Evolutionary conservation across 2,113 vertebrate species (phyloP), one percentile per base, ranked within the genome.

Genomic region (Mesocricetus auratus): DNA sequence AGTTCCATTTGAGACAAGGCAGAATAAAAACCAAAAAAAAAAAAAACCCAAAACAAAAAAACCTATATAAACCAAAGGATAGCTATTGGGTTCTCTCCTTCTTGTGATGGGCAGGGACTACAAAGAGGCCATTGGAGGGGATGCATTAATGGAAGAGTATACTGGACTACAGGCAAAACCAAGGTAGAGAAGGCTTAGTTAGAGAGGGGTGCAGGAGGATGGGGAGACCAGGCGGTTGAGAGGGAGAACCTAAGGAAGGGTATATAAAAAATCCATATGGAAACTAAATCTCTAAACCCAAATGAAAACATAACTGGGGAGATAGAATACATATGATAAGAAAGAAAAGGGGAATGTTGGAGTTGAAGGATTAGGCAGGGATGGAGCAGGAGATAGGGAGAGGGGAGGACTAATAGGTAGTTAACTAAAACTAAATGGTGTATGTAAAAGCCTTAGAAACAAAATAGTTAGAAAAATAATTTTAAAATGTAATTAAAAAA

Each of bases 11-110:
- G 69, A 93, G 69, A 90, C 75, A 87, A 82, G 39, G 82, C 64
- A 77, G 10, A 78, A n/a, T 83, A 17, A 90, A 92, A 94, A 87
- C n/a, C 26, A 94, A 81, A 83, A 77, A 82, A 2, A 90, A 53
- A 53, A 53, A 53, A 53, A n/a, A n/a, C n/a, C n/a, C 53, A 53
- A 53, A 53, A 6, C 6, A 53, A 53, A 53, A 58, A 1, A 5
- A 17, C 56, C 8, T 58, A 26, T 2, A 64, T n/a, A n/a, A 95
- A 77, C 22, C 36, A 71, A 1, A 47, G 22, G 36, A 16, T 89
- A 33, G 47, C 31, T 39, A 69, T 56, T 75, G 50, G 62, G 22
- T 31, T 42, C 21, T 82, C 39, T 86, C 24, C 16, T 64, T 73
- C n/a, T 82, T 29, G 42, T 64, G n/a, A 89, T 91, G 64, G 31